Base-by-base conservation (phyloP, 1,140 invertebrate genomes). In the Delia radicum region DNA sequence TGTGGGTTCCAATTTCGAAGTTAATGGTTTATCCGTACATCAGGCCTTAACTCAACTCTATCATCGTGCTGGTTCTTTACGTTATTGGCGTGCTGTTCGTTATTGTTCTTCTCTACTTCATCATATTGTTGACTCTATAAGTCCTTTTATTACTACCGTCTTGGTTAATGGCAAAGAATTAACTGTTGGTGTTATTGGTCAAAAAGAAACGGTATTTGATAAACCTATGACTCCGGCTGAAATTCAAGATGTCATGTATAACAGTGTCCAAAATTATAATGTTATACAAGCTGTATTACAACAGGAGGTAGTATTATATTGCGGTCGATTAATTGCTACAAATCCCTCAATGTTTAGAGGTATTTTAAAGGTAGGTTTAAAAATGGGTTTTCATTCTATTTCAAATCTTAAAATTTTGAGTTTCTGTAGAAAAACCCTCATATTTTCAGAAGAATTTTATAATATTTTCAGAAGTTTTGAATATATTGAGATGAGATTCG, bases 81-180 rank as follows among this genome's bases (percentile, higher is more conserved):
- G 96, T 65, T 93, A 96, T 85, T 99, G 97, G 97, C 92, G 93
- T 75, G 94, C 95, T 42, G 96, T 99, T 24, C 90, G 98, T 73
- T 96, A 98, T 84, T 98, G 96, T 82, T 97, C 96, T 46, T 95
- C 95, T 81, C 89, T 99, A 67, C 88, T 99, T 26, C 90, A 93
- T 83, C 97, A 99, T 84, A 94, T 96, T 71, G 97, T 99, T 3
- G 98, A 99, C 87, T 97, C 95, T 79, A 96, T 99, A 75, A 98
- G 97, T 87, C 98, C 98, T 18, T 98, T 97, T 82, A 97, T 99
- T 75, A 99, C 98, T 28, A 95, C 95, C 15, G 94, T 99, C 75
- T 89, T 99, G 27, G 98, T 99, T 21, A 94, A 97, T 88, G 98
- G 97, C 77, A 99, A 99, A 88, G 96, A 98, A 89, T 89, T 99